A percentile compares a stretch with the other conserved stretches of the same genome.
These are phyloP conservation scores for Anneissia japonica DNA, from an alignment of 35 echinoderm and acorn worm species.

Conservation along the genomic window DNA sequence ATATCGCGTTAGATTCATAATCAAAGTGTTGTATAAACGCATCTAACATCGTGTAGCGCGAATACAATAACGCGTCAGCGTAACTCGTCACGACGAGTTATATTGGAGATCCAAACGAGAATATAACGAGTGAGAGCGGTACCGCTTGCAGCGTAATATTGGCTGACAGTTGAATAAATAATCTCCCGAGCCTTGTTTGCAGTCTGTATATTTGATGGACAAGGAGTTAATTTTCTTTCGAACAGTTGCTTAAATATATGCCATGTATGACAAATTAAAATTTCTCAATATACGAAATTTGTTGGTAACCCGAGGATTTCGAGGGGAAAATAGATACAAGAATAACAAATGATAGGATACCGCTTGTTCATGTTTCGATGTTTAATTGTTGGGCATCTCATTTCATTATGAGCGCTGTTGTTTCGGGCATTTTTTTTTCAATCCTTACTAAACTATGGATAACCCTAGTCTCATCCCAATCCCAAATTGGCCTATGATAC, in stretches of 20 bases:
- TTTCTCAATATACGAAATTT: background rate
- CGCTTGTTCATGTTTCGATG: no score
- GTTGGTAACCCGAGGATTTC: background rate
- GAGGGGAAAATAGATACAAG: background rate
- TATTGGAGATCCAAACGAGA: background rate
- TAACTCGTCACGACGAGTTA: background rate
- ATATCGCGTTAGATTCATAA: no score
- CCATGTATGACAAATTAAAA: constrained; percentile 2
- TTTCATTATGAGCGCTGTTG: no score
- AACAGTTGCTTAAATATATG: constrained; percentile 2
- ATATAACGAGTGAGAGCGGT: background rate
- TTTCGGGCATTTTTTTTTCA: no score
- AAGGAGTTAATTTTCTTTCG: background rate
- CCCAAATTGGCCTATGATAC: no score
- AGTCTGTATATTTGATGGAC: background rate
- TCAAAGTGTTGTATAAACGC: no score
- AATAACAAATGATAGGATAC: background rate
- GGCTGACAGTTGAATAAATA: background rate
- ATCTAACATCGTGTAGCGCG: no score
- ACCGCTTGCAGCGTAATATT: background rate
- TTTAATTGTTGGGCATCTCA: no score
- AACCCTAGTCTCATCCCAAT: no score
- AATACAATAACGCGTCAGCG: background rate
- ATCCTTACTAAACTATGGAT: no score
- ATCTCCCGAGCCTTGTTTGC: background rate